These are phyloP conservation scores for Eupithecia abbreviata DNA, from an alignment of 2,888 invertebrate genomes.

Conservation along the genomic window DNA sequence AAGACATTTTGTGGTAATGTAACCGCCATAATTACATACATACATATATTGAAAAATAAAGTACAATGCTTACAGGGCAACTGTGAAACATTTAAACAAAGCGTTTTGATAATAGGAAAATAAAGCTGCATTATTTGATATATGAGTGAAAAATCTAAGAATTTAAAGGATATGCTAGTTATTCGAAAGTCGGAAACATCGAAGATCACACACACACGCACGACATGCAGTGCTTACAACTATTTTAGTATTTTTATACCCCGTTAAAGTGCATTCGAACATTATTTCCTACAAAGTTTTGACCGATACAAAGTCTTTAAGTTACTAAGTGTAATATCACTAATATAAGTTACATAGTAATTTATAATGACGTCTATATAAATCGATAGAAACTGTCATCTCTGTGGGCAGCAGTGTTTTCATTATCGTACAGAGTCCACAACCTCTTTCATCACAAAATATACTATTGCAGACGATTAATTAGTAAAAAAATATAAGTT, in stretches of 20 bases:
- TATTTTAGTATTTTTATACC: conserved; percentile 35
- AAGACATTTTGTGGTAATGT: conserved; percentile 74
- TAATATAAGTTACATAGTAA: conserved; percentile 20
- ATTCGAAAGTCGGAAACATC: conserved; percentile 41
- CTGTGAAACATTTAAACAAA: conserved; percentile 61
- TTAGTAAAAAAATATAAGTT: conserved; percentile 12
- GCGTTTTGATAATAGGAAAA: conserved; percentile 1
- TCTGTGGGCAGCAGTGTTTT: conserved; percentile 54
- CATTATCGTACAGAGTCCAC: conserved; percentile 56
- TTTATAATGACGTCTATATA: conserved; percentile 34
- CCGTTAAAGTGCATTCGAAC: conserved; percentile 37
- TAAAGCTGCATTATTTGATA: conserved; percentile 25
- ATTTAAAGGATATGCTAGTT: conserved; percentile 18
- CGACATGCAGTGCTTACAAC: conserved; percentile 55
- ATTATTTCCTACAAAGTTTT: conserved; percentile 30
- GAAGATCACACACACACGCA: conserved; percentile 68
- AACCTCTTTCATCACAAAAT: conserved; percentile 53
- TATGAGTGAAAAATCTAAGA: conserved; percentile 20
- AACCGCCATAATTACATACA: conserved; percentile 75
- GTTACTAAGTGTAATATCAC: conserved; percentile 24
- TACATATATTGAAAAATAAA: conserved; percentile 40
- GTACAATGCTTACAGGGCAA: conserved; percentile 75
- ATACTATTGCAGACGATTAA: conserved; percentile 36
- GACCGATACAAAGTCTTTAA: conserved; percentile 24
- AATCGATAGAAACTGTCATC: conserved; percentile 45